phyloP scores from a whole-genome alignment of 2,797 vertebrate genomes.

The Coreius guichenoti region DNA sequence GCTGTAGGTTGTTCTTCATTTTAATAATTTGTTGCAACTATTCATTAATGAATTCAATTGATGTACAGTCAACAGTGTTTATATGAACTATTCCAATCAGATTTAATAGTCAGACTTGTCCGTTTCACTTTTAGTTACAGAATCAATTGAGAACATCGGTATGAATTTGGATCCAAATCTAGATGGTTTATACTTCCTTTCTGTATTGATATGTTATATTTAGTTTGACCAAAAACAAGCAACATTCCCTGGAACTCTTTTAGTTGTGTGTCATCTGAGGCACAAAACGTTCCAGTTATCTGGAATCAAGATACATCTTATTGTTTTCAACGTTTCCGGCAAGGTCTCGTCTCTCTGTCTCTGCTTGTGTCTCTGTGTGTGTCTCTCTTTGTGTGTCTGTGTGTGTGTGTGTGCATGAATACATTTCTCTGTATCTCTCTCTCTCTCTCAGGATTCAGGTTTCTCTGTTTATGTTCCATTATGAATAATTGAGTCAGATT shows the following conservation, averaged over 20 bases:
- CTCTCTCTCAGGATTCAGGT: constrained; percentile 1
- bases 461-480: constrained; percentile 69
- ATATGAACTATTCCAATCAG: not conserved
- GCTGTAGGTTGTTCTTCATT: not conserved
- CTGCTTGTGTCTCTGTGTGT: not conserved
- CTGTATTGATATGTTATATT: not conserved
- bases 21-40: too few species aligned
- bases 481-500: constrained; percentile 80
- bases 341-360: constrained; percentile 6
- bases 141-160: too few species aligned
- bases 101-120: not conserved
- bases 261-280: not conserved
- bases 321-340: constrained; percentile 2
- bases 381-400: not conserved
- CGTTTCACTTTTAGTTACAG: not conserved
- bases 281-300: constrained; percentile 12
- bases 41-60: not conserved
- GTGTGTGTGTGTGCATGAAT: not conserved
- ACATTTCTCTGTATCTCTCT: constrained; percentile 16
- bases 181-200: not conserved
- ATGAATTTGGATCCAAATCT: not conserved
- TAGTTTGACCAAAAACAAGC: not conserved
- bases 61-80: not conserved
- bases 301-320: constrained; percentile 7
- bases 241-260: not conserved